Conservation (phyloP, 1,140 invertebrate genomes). For the Ylistrum balloti region DNA sequence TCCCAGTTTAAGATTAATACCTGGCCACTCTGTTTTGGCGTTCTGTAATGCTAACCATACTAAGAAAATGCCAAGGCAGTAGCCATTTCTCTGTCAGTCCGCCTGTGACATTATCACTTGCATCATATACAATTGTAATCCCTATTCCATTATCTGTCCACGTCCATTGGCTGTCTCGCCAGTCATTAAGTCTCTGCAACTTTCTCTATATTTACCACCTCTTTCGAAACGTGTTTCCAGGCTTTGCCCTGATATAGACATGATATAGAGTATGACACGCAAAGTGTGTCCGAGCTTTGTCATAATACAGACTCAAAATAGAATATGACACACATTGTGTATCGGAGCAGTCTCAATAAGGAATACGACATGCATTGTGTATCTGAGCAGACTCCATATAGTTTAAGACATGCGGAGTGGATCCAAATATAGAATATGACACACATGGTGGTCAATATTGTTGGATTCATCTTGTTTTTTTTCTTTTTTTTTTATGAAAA, state of each 20-base stretch:
- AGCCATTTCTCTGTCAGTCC: not conserved
- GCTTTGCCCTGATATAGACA: not conserved
- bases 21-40: not conserved
- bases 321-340: too few relatives aligned
- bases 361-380: too few relatives aligned
- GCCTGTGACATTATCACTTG: not conserved
- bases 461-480: not conserved
- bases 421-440: too few relatives aligned
- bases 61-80: not conserved
- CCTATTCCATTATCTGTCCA: not conserved
- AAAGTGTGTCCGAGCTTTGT: too few relatives aligned
- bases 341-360: too few relatives aligned
- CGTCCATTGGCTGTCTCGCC: not conserved
- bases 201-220: too few relatives aligned
- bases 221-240: not conserved
- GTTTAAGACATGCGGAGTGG: too few relatives aligned
- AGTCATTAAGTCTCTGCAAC: not conserved
- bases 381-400: too few relatives aligned
- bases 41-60: not conserved
- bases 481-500: too few relatives aligned
- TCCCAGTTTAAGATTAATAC: not conserved
- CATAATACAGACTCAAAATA: too few relatives aligned
- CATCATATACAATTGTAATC: constrained; percentile 35
- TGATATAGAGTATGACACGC: not conserved
- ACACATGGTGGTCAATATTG: too few relatives aligned